A percentile compares a stretch with the other conserved stretches of the same genome.
phyloP scores from a whole-genome alignment of 2,113 vertebrate species.

The Grantiella picta region DNA sequence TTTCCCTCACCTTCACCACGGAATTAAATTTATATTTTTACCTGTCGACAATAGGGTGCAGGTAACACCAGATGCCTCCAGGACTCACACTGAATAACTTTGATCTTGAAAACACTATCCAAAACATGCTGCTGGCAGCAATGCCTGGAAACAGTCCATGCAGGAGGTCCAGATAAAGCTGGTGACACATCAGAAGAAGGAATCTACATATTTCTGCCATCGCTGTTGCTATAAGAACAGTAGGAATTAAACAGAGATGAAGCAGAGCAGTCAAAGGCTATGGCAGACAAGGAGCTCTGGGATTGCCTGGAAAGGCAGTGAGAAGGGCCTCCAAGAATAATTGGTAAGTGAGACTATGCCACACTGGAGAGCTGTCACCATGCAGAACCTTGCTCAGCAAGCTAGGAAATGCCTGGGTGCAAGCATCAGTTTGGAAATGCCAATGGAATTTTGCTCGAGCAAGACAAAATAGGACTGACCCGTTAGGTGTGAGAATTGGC shows the following conservation, averaged over 20 bases:
- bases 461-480: constrained; percentile 26
- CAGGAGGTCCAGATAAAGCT: background rate
- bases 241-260: background rate
- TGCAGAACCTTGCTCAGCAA: background rate
- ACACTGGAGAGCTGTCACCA: background rate
- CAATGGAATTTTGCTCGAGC: background rate
- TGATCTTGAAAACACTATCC: background rate
- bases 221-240: background rate
- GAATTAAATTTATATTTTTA: background rate
- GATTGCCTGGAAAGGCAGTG: background rate
- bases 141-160: background rate
- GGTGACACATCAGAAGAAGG: background rate
- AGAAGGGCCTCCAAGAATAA: background rate
- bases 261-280: background rate
- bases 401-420: constrained; percentile 33
- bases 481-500: constrained; percentile 59
- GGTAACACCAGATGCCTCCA: background rate
- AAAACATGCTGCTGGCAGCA: background rate
- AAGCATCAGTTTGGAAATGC: constrained; percentile 34
- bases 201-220: background rate
- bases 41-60: background rate
- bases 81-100: background rate
- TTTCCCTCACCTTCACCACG: background rate
- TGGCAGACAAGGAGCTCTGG: background rate
- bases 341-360: background rate